These are phyloP conservation scores for Sphyrna mokarran DNA, from an alignment of 2,113 vertebrate species.

Conservation along the genomic window DNA sequence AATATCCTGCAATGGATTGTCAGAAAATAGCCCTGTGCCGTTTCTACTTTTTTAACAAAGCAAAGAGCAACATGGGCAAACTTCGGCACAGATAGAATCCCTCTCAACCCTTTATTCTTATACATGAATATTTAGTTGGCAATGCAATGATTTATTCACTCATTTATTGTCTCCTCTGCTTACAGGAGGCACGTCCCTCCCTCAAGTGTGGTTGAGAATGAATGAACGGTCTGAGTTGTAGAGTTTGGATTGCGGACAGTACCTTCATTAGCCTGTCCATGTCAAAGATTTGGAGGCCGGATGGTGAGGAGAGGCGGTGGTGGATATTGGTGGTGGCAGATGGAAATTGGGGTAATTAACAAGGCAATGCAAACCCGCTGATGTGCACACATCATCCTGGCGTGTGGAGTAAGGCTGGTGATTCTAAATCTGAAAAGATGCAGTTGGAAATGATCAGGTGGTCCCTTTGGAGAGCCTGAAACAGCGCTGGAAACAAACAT, in stretches of 20 bases:
- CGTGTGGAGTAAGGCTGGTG: background rate
- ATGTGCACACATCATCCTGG: background rate
- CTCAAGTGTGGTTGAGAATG: background rate
- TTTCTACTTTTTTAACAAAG: background rate
- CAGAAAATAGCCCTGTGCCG: background rate
- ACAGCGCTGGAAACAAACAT: background rate
- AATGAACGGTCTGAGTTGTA: background rate
- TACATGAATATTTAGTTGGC: background rate
- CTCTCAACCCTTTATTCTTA: background rate
- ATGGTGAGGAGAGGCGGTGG: no score
- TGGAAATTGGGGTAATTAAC: background rate
- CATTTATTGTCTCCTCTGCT: background rate
- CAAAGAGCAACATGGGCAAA: background rate
- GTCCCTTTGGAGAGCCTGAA: background rate
- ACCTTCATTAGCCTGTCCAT: no score
- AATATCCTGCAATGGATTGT: background rate
- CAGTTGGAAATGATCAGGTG: background rate
- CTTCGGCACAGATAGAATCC: background rate
- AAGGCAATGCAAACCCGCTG: background rate
- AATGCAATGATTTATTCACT: background rate
- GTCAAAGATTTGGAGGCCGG: no score
- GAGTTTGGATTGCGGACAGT: background rate
- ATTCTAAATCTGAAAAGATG: background rate
- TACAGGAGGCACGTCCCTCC: background rate
- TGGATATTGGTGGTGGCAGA: background rate